Evolutionary conservation across 1,140 invertebrate genomes (phyloP).

Genomic region (Solenopsis fugax): DNA sequence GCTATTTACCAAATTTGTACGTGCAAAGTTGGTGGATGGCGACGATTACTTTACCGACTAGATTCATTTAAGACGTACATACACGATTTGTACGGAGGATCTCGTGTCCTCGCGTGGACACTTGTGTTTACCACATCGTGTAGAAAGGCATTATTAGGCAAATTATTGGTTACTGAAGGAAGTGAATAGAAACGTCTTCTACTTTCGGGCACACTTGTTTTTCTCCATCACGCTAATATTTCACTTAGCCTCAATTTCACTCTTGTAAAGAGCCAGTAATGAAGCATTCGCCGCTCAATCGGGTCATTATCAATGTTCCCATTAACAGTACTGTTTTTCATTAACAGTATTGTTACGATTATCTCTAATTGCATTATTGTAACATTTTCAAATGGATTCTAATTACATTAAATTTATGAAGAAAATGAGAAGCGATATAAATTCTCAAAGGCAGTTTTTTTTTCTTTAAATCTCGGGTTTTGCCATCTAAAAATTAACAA

Average conservation of each 20-base stretch:
- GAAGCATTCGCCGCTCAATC: slow-evolving; percentile 42
- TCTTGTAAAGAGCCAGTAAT: slow-evolving; percentile 52
- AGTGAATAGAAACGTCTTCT: slow-evolving; percentile 44
- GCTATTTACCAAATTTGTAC: slow-evolving; percentile 21
- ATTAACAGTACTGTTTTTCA: slow-evolving; percentile 25
- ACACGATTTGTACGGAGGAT: neutral
- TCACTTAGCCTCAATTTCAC: slow-evolving; percentile 52
- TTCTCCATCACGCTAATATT: slow-evolving; percentile 34
- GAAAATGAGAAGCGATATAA: neutral
- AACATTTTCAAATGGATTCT: neutral
- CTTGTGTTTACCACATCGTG: neutral
- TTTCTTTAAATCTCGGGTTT: neutral
- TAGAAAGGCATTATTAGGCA: neutral
- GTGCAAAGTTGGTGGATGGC: neutral
- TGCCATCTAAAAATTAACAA: too few species aligned
- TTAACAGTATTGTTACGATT: slow-evolving; percentile 8
- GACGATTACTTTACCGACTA: neutral
- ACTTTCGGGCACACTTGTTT: slow-evolving; percentile 37
- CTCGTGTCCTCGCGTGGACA: neutral
- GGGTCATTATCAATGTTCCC: slow-evolving; percentile 23
- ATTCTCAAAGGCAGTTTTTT: neutral
- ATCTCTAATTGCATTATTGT: slow-evolving; percentile 27
- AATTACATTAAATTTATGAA: neutral
- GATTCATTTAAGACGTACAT: neutral
- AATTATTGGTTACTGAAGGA: slow-evolving; percentile 14